These are phyloP conservation scores for Plutomurus gul DNA, from an alignment of 1,140 invertebrate genomes.

Conservation along the genomic window DNA sequence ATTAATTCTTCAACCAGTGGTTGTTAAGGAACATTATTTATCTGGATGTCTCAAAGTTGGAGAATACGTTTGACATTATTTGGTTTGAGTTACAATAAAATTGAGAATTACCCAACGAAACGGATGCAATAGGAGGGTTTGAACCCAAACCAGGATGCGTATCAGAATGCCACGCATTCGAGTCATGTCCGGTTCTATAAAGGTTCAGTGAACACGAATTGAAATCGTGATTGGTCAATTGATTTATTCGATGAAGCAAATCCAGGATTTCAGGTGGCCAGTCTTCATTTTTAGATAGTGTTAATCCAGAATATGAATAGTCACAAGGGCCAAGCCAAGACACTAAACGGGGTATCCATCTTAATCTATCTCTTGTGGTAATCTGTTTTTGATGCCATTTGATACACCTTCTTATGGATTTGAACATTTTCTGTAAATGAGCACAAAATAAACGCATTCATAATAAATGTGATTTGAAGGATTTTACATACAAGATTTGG, in stretches of 20 bases:
- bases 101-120: constrained; percentile 59
- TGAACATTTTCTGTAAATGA: constrained; percentile 49
- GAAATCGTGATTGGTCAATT: constrained; percentile 58
- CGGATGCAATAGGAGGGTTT: constrained; percentile 60
- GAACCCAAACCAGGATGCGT: constrained; percentile 59
- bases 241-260: constrained; percentile 56
- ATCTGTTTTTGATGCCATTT: constrained; percentile 61
- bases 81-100: not conserved
- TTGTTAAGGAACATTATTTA: not conserved
- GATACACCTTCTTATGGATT: constrained; percentile 48
- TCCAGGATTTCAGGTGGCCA: constrained; percentile 57
- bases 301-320: constrained; percentile 60
- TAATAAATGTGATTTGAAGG: not conserved
- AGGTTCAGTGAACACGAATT: constrained; percentile 62
- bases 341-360: constrained; percentile 60
- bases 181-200: constrained; percentile 62
- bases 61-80: not conserved
- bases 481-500: constrained; percentile 1
- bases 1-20: too few species aligned
- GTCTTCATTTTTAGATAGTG: constrained; percentile 56
- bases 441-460: not conserved
- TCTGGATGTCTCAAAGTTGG: not conserved
- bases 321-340: constrained; percentile 63
- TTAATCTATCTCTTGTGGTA: constrained; percentile 57
- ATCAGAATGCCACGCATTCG: constrained; percentile 61